Percentiles rank a stretch among this genome's conserved stretches.
Conservation (phyloP, 2,113 vertebrate genomes). For the Coptodon bakossiorum region DNA sequence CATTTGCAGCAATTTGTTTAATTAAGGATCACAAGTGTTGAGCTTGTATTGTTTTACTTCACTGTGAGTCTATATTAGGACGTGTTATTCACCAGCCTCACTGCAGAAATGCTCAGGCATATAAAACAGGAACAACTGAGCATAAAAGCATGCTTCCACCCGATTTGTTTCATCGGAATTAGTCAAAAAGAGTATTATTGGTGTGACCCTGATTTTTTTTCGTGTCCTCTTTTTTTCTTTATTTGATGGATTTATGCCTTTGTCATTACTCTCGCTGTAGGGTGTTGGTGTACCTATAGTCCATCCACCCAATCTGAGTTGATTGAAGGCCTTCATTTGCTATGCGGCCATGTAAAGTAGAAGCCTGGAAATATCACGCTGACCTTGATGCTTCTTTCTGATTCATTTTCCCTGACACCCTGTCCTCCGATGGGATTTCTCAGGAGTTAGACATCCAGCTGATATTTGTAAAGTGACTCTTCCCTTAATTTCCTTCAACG, state of each 20-base stretch:
- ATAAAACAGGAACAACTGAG: not conserved
- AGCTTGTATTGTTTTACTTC: not conserved
- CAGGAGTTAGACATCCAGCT: not conserved
- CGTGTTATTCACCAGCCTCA: not conserved
- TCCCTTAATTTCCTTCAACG: not conserved
- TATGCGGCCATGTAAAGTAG: constrained; percentile 74
- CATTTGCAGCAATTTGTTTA: not conserved
- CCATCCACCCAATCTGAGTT: constrained; percentile 55
- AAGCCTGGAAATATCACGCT: constrained; percentile 61
- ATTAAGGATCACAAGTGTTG: not conserved
- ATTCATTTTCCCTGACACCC: constrained; percentile 59
- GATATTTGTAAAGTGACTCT: not conserved
- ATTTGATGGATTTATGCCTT: constrained; percentile 68
- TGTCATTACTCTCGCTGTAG: constrained; percentile 58
- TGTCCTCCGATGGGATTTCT: constrained; percentile 36
- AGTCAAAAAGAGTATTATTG: not conserved
- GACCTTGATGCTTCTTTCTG: constrained; percentile 68
- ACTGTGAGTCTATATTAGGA: not conserved
- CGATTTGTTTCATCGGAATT: not conserved
- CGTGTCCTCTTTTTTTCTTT: not conserved
- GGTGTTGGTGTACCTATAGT: constrained; percentile 40
- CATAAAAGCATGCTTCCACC: not conserved
- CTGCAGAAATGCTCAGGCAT: not conserved
- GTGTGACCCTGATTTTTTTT: constrained; percentile 13
- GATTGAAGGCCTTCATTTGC: constrained; percentile 76